These are phyloP conservation scores for Caerostris darwini DNA, from an alignment of 1,140 invertebrate genomes.

Conservation along the genomic window DNA sequence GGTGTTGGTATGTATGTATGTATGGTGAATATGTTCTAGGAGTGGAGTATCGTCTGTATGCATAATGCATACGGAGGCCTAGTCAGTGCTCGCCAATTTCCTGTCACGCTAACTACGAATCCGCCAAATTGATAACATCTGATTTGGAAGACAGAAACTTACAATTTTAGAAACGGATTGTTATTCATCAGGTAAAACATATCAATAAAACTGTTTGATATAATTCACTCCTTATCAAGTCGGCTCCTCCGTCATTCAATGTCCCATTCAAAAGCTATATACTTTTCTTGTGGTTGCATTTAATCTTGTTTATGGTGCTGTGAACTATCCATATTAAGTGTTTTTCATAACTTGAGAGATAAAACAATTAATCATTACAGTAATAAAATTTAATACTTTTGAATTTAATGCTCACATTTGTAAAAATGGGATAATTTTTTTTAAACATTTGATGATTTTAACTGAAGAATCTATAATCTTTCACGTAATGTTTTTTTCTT, in stretches of 20 bases:
- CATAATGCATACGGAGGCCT: constrained; percentile 39
- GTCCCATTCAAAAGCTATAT: neutral
- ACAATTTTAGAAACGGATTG: constrained; percentile 16
- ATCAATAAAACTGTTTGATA: neutral
- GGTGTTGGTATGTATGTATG: constrained; percentile 12
- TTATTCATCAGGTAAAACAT: constrained; percentile 35
- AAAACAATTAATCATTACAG: too few relatives aligned
- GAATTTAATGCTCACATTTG: too few relatives aligned
- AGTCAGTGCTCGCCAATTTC: neutral
- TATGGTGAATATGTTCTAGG: neutral
- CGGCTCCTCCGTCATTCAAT: neutral
- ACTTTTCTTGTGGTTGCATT: neutral
- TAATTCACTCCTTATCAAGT: constrained; percentile 2
- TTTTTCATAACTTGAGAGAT: too few relatives aligned
- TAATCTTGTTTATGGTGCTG: neutral
- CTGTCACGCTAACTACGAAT: constrained; percentile 54
- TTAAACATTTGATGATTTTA: too few relatives aligned
- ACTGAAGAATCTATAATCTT: too few relatives aligned
- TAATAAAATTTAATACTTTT: too few relatives aligned
- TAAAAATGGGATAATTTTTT: too few relatives aligned
- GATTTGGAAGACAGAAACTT: neutral
- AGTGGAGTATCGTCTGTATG: constrained; percentile 17
- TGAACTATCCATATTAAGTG: neutral
- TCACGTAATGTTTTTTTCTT: too few relatives aligned
- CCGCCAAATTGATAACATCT: constrained; percentile 58